Evolutionary conservation across 1,140 invertebrate genomes (phyloP).

Genomic region (Thalassaphorura encarpata): DNA sequence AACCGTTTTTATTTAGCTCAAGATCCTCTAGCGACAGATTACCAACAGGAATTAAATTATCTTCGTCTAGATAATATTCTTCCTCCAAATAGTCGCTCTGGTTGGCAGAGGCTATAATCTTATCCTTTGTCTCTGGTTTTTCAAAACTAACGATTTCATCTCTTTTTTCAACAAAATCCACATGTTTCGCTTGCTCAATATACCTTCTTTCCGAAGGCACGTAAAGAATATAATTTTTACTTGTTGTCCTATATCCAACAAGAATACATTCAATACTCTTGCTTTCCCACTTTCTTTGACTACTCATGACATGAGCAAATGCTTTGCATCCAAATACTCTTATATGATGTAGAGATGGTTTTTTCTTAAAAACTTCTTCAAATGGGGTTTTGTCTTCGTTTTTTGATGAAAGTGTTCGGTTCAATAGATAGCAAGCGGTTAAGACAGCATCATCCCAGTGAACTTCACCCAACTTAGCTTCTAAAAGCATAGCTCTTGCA

Average conservation of each 20-base stretch:
- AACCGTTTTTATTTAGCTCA: too few relatives aligned
- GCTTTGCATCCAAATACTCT: neutral
- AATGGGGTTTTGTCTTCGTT: constrained; percentile 10
- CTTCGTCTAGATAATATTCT: neutral
- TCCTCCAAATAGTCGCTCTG: neutral
- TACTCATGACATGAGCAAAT: neutral
- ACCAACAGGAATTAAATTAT: neutral
- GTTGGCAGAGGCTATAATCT: too few relatives aligned
- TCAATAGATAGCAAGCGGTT: constrained; percentile 2
- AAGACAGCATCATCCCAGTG: constrained; percentile 15
- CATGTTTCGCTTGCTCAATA: constrained; percentile 2
- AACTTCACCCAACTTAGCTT: neutral
- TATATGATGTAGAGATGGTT: neutral
- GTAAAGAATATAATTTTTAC: constrained; percentile 5
- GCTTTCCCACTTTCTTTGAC: neutral
- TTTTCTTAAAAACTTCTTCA: neutral
- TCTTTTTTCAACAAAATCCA: constrained; percentile 1
- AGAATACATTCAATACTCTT: neutral
- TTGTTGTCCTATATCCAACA: neutral
- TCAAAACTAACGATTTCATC: too few relatives aligned
- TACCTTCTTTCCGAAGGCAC: neutral
- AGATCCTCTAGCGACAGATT: neutral
- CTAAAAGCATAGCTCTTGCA: constrained; percentile 9
- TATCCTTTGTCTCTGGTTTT: too few relatives aligned
- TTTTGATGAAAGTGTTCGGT: constrained; percentile 3